Conservation (phyloP, 2,113 vertebrate genomes). For the Agapornis roseicollis region DNA sequence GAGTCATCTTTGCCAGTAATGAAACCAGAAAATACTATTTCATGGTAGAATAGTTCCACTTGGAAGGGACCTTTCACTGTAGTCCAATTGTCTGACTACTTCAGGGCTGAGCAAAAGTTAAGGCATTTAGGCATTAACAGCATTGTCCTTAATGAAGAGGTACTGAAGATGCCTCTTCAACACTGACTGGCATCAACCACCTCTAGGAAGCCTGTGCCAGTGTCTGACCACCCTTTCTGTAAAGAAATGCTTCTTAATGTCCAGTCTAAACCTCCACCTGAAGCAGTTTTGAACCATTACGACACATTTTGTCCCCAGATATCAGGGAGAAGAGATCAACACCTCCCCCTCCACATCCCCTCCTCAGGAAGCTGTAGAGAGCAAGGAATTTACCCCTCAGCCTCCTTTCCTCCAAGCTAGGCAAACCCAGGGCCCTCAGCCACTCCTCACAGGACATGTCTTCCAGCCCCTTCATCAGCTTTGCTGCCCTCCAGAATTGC, state of each 20-base stretch:
- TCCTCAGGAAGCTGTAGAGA: background rate
- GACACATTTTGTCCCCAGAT: background rate
- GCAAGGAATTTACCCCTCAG: background rate
- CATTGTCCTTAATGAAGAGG: background rate
- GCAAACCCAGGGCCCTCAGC: background rate
- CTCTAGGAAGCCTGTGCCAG: background rate
- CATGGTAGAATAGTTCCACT: background rate
- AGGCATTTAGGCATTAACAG: background rate
- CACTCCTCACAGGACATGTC: background rate
- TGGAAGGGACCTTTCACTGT: background rate
- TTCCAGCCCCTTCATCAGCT: background rate
- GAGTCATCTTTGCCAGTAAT: background rate
- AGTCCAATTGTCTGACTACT: background rate
- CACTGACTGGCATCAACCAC: background rate
- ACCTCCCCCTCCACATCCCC: background rate
- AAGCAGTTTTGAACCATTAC: background rate
- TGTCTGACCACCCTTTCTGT: background rate
- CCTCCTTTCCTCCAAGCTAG: background rate
- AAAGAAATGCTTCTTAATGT: background rate
- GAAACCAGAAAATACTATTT: background rate
- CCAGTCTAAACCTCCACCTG: background rate
- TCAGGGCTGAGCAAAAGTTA: background rate
- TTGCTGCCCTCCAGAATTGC: background rate
- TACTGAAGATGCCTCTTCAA: background rate
- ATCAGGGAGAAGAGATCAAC: background rate